Evolutionary conservation across 2,888 invertebrate species (phyloP).

Genomic region (Eupithecia exiguata): DNA sequence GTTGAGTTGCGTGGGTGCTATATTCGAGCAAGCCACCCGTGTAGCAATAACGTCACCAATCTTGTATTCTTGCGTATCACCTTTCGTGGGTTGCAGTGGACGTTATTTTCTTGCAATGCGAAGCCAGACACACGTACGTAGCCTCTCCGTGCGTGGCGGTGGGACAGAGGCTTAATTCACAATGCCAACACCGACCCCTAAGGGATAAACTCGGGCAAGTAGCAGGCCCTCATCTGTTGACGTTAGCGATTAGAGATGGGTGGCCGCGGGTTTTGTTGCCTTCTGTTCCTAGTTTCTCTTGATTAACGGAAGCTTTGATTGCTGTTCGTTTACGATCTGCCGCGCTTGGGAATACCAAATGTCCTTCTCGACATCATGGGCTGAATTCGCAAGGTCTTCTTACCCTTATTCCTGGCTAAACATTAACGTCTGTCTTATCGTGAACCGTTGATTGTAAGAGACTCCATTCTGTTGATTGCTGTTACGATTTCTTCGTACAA

Average conservation of each 20-base stretch:
- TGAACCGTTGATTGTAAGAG: not conserved
- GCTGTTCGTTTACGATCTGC: slow-evolving; percentile 33
- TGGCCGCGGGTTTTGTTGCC: slow-evolving; percentile 33
- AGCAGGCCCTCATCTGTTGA: slow-evolving; percentile 31
- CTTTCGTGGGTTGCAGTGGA: too few relatives aligned
- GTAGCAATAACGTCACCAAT: too few relatives aligned
- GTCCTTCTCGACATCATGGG: slow-evolving; percentile 10
- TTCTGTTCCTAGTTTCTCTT: slow-evolving; percentile 37
- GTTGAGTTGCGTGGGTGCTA: too few relatives aligned
- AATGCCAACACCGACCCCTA: not conserved
- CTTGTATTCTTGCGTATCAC: too few relatives aligned
- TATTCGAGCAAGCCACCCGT: too few relatives aligned
- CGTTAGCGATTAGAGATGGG: slow-evolving; percentile 34
- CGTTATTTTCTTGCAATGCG: too few relatives aligned
- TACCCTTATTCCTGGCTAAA: slow-evolving; percentile 8
- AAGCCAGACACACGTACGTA: too few relatives aligned
- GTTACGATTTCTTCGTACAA: not conserved
- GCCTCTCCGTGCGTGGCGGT: too few relatives aligned
- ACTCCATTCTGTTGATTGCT: not conserved
- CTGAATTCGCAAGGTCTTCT: slow-evolving; percentile 11
- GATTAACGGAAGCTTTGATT: slow-evolving; percentile 40
- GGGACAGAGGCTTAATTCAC: not conserved
- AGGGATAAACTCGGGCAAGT: slow-evolving; percentile 7
- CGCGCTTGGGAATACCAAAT: slow-evolving; percentile 26
- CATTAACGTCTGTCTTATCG: slow-evolving; percentile 2